A percentile compares a stretch with the other conserved stretches of the same genome.
These are phyloP conservation scores for Prionailurus bengalensis DNA, from an alignment of 2,113 vertebrate genomes.

Conservation along the genomic window DNA sequence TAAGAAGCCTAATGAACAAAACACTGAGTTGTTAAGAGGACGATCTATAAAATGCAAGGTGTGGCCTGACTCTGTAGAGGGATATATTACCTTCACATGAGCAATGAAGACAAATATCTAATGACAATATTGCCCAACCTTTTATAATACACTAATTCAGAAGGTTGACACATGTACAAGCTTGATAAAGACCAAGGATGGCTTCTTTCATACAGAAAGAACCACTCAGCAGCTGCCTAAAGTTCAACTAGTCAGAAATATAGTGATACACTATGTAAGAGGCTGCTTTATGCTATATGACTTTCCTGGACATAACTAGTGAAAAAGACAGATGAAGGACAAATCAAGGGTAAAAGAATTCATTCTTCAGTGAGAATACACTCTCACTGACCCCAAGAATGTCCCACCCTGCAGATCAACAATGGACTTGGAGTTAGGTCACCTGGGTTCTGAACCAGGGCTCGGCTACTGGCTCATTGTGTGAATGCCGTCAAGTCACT, in stretches of 20 bases:
- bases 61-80: background rate
- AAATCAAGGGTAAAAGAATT: slow-evolving; percentile 4
- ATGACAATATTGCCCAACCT: slow-evolving; percentile 46
- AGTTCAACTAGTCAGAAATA: slow-evolving; percentile 57
- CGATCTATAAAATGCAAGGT: slow-evolving; percentile 45
- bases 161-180: background rate
- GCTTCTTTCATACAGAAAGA: background rate
- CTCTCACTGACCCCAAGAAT: background rate
- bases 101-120: slow-evolving; percentile 47
- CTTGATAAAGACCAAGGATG: background rate
- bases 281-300: background rate
- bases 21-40: slow-evolving; percentile 24
- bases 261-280: background rate
- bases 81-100: slow-evolving; percentile 1
- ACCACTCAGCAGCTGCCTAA: background rate
- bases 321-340: background rate
- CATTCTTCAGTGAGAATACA: background rate
- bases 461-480: background rate
- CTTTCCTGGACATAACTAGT: background rate
- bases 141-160: slow-evolving; percentile 52
- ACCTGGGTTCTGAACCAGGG: background rate
- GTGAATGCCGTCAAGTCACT: background rate
- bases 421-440: background rate
- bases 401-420: background rate
- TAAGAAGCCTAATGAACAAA: slow-evolving; percentile 7